Evolutionary conservation across 2,888 invertebrate species (phyloP).

Genomic region (Melanophora roralis): DNA sequence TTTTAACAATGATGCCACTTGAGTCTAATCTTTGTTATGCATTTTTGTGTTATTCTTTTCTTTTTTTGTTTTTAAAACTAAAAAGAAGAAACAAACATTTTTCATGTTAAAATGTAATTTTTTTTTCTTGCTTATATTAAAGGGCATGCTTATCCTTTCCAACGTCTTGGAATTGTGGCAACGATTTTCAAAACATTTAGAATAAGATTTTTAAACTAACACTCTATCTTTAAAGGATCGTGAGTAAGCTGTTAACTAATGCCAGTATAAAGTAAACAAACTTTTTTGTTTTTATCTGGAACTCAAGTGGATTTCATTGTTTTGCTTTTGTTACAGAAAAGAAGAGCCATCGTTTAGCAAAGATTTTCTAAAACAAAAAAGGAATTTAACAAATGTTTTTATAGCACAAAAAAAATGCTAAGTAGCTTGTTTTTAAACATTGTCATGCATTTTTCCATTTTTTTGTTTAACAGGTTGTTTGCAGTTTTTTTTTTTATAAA

Average conservation of each 20-base stretch:
- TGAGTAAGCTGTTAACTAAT: slow-evolving; percentile 33
- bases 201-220: neutral
- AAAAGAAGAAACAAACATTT: slow-evolving; percentile 39
- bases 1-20: slow-evolving; percentile 11
- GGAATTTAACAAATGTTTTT: too few relatives aligned
- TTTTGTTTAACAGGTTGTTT: too few relatives aligned
- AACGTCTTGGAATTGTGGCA: slow-evolving; percentile 42
- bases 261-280: slow-evolving; percentile 27
- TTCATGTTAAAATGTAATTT: slow-evolving; percentile 3
- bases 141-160: slow-evolving; percentile 34
- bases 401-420: too few relatives aligned
- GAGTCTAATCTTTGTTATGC: neutral
- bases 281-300: slow-evolving; percentile 25
- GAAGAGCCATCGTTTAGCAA: neutral
- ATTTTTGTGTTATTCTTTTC: neutral
- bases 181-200: slow-evolving; percentile 45
- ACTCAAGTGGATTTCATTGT: slow-evolving; percentile 42
- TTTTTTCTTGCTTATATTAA: slow-evolving; percentile 24
- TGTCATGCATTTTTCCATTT: too few relatives aligned
- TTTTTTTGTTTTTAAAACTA: slow-evolving; percentile 8
- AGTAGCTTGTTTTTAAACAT: too few relatives aligned
- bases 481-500: too few relatives aligned
- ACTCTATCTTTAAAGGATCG: neutral
- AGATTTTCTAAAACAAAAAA: neutral
- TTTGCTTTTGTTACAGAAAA: neutral